Evolutionary conservation across 2,113 vertebrate genomes (phyloP).

Genomic region (Tachycineta bicolor): DNA sequence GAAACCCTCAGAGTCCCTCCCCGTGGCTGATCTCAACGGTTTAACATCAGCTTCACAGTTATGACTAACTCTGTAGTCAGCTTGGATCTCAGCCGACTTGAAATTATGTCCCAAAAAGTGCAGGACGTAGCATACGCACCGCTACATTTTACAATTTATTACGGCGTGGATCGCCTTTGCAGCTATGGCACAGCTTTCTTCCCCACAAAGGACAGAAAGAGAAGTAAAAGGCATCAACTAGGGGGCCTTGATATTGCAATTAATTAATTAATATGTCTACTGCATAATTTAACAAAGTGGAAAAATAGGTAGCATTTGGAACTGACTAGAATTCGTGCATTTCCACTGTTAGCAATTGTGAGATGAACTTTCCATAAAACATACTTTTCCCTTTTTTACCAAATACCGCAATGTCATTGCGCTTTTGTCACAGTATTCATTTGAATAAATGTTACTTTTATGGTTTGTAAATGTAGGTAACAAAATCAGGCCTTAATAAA

Average conservation of each 20-base stretch:
- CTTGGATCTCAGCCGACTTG: not conserved
- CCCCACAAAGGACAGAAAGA: not conserved
- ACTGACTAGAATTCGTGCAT: not conserved
- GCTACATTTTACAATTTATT: not conserved
- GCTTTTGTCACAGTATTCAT: not conserved
- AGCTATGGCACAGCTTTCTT: not conserved
- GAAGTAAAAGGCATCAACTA: not conserved
- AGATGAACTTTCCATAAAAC: not conserved
- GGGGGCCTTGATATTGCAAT: not conserved
- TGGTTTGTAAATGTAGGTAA: not conserved
- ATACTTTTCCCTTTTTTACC: not conserved
- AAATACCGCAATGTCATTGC: not conserved
- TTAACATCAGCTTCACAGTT: not conserved
- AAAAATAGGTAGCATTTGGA: not conserved
- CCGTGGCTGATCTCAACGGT: not conserved
- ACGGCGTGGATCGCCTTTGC: not conserved
- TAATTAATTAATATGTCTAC: not conserved
- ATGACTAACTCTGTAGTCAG: not conserved
- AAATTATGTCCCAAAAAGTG: not conserved
- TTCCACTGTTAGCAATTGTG: not conserved
- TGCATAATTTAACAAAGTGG: not conserved
- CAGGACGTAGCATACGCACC: not conserved
- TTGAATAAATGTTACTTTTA: not conserved
- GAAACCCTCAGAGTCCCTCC: not conserved
- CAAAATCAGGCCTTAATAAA: not conserved